These are phyloP conservation scores for Dasysyrphus tricinctus DNA, from an alignment of 2,888 invertebrate species.

Conservation along the genomic window DNA sequence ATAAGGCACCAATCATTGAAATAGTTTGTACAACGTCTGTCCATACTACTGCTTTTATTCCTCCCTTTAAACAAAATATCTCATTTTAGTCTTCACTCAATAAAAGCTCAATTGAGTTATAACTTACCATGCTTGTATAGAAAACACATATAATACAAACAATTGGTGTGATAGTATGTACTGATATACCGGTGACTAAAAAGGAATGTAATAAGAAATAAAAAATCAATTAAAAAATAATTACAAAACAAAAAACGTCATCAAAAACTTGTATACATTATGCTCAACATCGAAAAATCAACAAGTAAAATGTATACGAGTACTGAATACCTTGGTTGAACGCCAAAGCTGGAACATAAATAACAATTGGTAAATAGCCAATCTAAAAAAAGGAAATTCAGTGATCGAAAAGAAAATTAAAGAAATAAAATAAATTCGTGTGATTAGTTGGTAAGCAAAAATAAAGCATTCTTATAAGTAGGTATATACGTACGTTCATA, in stretches of 20 bases:
- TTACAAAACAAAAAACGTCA: not conserved
- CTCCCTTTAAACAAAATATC: conserved; percentile 85
- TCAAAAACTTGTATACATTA: not conserved
- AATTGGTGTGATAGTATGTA: conserved; percentile 92
- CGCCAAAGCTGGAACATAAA: conserved; percentile 91
- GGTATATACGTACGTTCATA: conserved; percentile 86
- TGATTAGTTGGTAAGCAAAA: not conserved
- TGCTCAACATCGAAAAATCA: not conserved
- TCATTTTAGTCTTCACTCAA: not conserved
- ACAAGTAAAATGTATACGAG: not conserved
- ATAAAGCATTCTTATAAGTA: not conserved
- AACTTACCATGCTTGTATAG: conserved; percentile 91
- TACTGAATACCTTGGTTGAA: conserved; percentile 89
- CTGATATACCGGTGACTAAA: conserved; percentile 92
- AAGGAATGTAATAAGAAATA: conserved; percentile 27
- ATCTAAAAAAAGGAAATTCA: conserved; percentile 84
- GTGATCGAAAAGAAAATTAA: conserved; percentile 16
- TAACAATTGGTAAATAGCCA: conserved; percentile 91
- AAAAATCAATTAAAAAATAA: not conserved
- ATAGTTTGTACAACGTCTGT: conserved; percentile 92
- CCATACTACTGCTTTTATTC: conserved; percentile 91
- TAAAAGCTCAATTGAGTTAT: not conserved
- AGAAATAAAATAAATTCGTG: not conserved
- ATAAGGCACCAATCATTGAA: conserved; percentile 90
- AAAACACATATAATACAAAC: conserved; percentile 94